Evolutionary conservation across 2,888 invertebrate genomes (phyloP).

Genomic region (Noctua pronuba): DNA sequence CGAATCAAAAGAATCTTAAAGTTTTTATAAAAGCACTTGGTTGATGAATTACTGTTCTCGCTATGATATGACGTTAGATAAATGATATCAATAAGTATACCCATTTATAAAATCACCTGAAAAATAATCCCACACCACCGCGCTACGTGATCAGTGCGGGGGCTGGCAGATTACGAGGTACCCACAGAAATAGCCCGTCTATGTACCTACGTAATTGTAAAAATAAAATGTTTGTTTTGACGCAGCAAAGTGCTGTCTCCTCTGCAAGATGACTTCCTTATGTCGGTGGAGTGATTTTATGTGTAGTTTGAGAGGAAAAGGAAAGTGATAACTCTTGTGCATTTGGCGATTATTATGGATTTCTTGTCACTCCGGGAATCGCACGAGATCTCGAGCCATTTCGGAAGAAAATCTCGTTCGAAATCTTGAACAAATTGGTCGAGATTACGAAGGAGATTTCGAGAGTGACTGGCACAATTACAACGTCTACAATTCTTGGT

Average conservation of each 20-base stretch:
- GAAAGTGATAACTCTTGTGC: constrained; percentile 5
- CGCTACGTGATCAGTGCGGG: constrained; percentile 50
- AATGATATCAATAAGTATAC: neutral
- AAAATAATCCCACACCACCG: constrained; percentile 33
- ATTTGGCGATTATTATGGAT: constrained; percentile 1
- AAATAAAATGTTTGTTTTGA: constrained; percentile 68
- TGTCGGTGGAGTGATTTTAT: constrained; percentile 42
- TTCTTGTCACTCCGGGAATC: neutral
- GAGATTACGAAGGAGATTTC: neutral
- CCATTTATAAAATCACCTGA: constrained; percentile 27
- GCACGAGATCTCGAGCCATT: neutral
- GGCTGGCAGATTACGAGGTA: constrained; percentile 58
- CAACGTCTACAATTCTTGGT: neutral
- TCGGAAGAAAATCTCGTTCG: neutral
- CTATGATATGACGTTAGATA: neutral
- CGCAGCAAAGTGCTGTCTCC: constrained; percentile 58
- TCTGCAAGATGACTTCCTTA: constrained; percentile 59
- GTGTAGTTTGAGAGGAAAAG: constrained; percentile 27
- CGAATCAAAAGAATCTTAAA: neutral
- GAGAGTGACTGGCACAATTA: neutral
- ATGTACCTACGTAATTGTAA: constrained; percentile 67
- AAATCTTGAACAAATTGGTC: neutral
- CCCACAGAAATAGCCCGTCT: constrained; percentile 56
- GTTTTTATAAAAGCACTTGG: neutral
- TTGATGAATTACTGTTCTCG: neutral